Base-by-base conservation (phyloP, 2,888 invertebrate genomes). In the Drosophila antonietae region DNA sequence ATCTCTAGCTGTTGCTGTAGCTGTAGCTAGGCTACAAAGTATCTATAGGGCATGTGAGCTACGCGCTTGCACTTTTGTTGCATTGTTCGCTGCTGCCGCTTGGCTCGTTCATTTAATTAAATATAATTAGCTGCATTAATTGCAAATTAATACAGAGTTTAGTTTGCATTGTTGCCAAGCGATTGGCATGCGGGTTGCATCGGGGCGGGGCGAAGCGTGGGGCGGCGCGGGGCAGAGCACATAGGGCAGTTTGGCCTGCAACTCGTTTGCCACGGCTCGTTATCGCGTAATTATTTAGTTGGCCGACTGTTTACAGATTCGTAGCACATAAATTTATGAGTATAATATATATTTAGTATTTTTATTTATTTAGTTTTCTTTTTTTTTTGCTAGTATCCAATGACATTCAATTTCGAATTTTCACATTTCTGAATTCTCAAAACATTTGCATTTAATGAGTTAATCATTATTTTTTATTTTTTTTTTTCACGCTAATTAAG, bases 81-180 rank as follows among this genome's bases (percentile, higher is more conserved):
- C 86, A 74, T 86, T 85, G 86, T 85, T 86, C 66, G 63, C 14
- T 51, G 77, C 57, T 51, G 77, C 57, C 70, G 84, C 84, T 73
- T 65, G 78, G 74, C 61, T 83, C 90, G 89, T 84, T 87, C 87
- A 84, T 89, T 88, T 87, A 90, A 87, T 87, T 87, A 87, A 89
- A 87, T 90, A 81, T 87, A 87, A 87, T 87, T 87, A 87, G 90
- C 84, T 89, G 82, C 87, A 87, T 90, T 90, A 87, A 87, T 87
- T 89, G 89, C 83, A 89, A 89, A 90, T 90, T 87, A 90, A 87
- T 90, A 90, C 90, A 86, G 82, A 90, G 84, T 81, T 89, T 88
- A 83, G 74, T 75, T 83, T 68, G 71, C 73, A 73, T 75, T 83
- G 86, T 87, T 84, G 82, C 75, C 75, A 65, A 59, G 75, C 46